These are phyloP conservation scores for Poecilia gillii DNA, from an alignment of 2,797 vertebrate species.

Conservation along the genomic window DNA sequence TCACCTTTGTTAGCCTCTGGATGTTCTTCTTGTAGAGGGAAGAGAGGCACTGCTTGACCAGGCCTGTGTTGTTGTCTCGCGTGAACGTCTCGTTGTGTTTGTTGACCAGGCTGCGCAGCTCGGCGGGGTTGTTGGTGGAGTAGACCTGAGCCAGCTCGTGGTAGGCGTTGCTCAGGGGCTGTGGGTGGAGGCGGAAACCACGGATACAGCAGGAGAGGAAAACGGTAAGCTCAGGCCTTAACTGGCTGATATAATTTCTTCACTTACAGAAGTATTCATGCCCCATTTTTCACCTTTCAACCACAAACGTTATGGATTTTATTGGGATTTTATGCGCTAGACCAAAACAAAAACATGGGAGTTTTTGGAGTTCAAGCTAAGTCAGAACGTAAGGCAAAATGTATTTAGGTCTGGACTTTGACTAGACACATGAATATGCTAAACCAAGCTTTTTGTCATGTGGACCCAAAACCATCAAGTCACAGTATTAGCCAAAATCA, in stretches of 20 bases:
- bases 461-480: too few species aligned
- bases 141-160: conserved; percentile 98
- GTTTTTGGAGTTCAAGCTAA: too few species aligned
- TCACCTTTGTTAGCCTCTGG: conserved; percentile 98
- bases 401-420: background rate
- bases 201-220: background rate
- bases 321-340: background rate
- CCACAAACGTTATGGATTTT: background rate
- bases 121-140: conserved; percentile 94
- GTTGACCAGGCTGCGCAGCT: conserved; percentile 92
- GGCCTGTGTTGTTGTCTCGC: conserved; percentile 95
- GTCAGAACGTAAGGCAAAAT: too few species aligned
- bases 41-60: conserved; percentile 98
- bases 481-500: background rate
- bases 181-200: conserved; percentile 16
- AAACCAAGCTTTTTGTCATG: too few species aligned
- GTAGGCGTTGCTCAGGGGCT: conserved; percentile 99
- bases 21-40: conserved; percentile 99
- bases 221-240: background rate
- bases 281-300: background rate
- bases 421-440: background rate
- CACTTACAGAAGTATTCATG: background rate
- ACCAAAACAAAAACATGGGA: background rate
- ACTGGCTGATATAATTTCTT: background rate
- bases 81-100: conserved; percentile 95